These are phyloP conservation scores for Calameuta pallipes DNA, from an alignment of 2,888 invertebrate species.

Conservation along the genomic window DNA sequence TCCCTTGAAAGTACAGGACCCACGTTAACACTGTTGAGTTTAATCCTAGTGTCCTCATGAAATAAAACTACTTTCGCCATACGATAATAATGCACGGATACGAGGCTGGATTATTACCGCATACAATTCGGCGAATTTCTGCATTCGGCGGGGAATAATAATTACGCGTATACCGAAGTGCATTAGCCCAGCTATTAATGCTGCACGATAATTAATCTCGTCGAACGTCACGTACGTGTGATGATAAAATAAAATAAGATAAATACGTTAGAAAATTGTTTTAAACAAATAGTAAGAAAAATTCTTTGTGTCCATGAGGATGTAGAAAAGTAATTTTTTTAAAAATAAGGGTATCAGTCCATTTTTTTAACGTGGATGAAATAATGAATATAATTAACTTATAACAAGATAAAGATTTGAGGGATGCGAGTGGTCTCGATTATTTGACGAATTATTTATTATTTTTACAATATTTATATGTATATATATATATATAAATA, in stretches of 20 bases:
- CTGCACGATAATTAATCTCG: not conserved
- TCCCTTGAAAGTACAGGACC: not conserved
- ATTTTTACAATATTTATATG: conserved; percentile 12
- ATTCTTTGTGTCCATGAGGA: not conserved
- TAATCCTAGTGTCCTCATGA: not conserved
- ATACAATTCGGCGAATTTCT: not conserved
- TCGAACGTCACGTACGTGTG: not conserved
- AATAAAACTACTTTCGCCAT: not conserved
- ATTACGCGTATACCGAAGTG: not conserved
- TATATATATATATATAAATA: too few species aligned
- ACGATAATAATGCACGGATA: not conserved
- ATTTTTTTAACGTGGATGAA: not conserved
- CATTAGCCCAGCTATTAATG: not conserved
- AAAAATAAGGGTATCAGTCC: not conserved
- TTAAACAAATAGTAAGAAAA: not conserved
- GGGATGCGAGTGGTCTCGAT: not conserved
- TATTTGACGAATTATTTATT: conserved; percentile 21
- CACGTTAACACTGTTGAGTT: not conserved
- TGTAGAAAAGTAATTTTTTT: not conserved
- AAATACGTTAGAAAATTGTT: not conserved
- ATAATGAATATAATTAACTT: not conserved
- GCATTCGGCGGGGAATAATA: not conserved
- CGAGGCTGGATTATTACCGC: not conserved
- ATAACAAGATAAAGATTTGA: not conserved
- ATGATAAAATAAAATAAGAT: not conserved